These are phyloP conservation scores for Drosophila ficusphila DNA, from an alignment of 1,140 invertebrate species.

Conservation along the genomic window DNA sequence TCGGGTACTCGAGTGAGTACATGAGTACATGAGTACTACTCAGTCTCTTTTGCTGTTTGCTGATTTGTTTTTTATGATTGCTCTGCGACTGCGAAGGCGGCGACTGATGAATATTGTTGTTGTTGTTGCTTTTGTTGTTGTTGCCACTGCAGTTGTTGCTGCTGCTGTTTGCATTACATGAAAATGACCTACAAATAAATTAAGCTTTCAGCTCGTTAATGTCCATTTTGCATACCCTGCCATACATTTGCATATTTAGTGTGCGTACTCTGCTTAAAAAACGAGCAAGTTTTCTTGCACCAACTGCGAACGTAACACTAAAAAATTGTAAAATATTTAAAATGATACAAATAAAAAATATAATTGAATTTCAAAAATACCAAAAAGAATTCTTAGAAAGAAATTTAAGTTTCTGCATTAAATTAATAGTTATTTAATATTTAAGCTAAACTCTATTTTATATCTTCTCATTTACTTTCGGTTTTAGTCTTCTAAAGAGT, in stretches of 20 bases:
- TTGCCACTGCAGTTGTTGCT: slow-evolving; percentile 20
- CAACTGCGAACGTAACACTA: too few relatives aligned
- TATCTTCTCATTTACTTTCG: neutral
- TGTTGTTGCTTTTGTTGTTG: neutral
- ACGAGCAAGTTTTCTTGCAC: too few relatives aligned
- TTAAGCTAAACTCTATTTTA: too few relatives aligned
- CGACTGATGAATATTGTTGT: slow-evolving; percentile 23
- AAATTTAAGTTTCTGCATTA: too few relatives aligned
- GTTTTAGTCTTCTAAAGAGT: neutral
- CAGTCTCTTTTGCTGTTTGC: slow-evolving; percentile 15
- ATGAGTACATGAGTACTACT: slow-evolving; percentile 16
- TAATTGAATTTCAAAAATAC: neutral
- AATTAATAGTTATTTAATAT: neutral
- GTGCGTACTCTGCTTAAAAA: too few relatives aligned
- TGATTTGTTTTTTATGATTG: slow-evolving; percentile 56
- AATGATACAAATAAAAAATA: neutral
- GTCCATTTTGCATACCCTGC: slow-evolving; percentile 25
- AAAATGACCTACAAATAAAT: slow-evolving; percentile 78
- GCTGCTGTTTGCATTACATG: slow-evolving; percentile 61
- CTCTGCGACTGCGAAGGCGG: slow-evolving; percentile 31
- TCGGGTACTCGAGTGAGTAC: slow-evolving; percentile 15
- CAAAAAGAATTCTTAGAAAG: too few relatives aligned
- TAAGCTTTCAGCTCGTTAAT: slow-evolving; percentile 51
- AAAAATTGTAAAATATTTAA: too few relatives aligned
- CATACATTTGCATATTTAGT: neutral